Percentiles rank a stretch among this genome's conserved stretches.
Conservation (phyloP, 2,797 vertebrate species). For the Pipistrellus nathusii region DNA sequence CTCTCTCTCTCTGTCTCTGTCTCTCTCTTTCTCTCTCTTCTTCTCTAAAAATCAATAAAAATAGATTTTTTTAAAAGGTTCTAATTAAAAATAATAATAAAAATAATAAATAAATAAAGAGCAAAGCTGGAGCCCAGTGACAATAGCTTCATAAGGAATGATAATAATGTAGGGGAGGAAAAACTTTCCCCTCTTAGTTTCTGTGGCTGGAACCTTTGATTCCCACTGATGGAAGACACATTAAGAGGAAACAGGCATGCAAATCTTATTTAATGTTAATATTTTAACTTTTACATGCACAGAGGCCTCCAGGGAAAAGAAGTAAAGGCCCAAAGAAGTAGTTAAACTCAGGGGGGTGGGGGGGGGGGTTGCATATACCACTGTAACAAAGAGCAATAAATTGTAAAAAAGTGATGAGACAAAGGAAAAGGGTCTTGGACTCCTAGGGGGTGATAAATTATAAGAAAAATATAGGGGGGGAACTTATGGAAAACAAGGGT, state of each 20-base stretch:
- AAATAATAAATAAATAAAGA: not conserved
- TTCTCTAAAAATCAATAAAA: too few species aligned
- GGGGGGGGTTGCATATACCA: accelerated
- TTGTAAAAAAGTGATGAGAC: not conserved
- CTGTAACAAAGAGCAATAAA: not conserved
- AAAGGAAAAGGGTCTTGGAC: not conserved
- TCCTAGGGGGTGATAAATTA: not conserved
- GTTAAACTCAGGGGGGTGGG: not conserved
- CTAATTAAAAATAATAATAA: too few species aligned
- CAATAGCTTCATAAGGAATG: not conserved
- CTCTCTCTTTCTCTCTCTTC: too few species aligned
- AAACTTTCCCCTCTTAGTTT: not conserved
- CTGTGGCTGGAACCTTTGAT: not conserved
- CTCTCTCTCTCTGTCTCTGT: too few species aligned
- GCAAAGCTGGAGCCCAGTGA: not conserved
- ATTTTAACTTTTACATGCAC: not conserved
- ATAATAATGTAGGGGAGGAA: not conserved
- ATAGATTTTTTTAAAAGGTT: too few species aligned
- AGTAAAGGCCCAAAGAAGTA: not conserved
- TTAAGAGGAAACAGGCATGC: not conserved
- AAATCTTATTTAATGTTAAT: not conserved
- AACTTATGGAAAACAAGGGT: not conserved
- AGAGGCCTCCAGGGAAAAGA: not conserved
- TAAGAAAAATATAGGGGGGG: not conserved
- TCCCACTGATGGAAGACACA: not conserved